These are phyloP conservation scores for Scelioninae gen. 1 DNA, from an alignment of 2,888 invertebrate species.

Conservation along the genomic window DNA sequence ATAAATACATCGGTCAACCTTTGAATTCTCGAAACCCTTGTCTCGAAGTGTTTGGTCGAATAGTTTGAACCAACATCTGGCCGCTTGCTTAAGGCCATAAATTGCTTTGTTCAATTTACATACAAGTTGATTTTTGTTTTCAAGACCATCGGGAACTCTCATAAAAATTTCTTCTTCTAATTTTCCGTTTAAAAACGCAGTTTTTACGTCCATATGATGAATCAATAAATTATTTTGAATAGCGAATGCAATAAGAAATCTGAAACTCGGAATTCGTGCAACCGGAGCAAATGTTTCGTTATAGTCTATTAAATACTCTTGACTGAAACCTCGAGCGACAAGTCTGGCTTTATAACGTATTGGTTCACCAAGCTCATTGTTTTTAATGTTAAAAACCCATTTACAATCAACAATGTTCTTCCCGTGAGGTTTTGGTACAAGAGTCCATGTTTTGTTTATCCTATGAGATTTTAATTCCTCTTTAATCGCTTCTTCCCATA, in stretches of 20 bases:
- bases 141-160: constrained; percentile 1
- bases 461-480: constrained; percentile 38
- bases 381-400: constrained; percentile 30
- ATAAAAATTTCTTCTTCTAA: constrained; percentile 8
- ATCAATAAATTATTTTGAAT: constrained; percentile 20
- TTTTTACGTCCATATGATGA: constrained; percentile 28
- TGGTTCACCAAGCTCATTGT: constrained; percentile 13
- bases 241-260: constrained; percentile 10
- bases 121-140: constrained; percentile 11
- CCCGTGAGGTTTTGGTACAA: constrained; percentile 37
- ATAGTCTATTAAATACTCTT: too few relatives aligned
- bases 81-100: constrained; percentile 6
- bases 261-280: constrained; percentile 25
- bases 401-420: too few relatives aligned
- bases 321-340: too few relatives aligned
- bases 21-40: constrained; percentile 9
- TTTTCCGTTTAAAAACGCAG: constrained; percentile 22
- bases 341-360: constrained; percentile 9
- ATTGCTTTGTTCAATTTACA: constrained; percentile 16
- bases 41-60: constrained; percentile 12
- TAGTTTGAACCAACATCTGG: constrained; percentile 13
- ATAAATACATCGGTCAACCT: constrained; percentile 13
- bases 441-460: constrained; percentile 34
- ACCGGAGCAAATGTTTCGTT: too few relatives aligned
- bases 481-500: constrained; percentile 44